Evolutionary conservation across 2,888 invertebrate genomes (phyloP), one percentile per base, ranked within the genome.

Genomic region (Drosophila prolongata): DNA sequence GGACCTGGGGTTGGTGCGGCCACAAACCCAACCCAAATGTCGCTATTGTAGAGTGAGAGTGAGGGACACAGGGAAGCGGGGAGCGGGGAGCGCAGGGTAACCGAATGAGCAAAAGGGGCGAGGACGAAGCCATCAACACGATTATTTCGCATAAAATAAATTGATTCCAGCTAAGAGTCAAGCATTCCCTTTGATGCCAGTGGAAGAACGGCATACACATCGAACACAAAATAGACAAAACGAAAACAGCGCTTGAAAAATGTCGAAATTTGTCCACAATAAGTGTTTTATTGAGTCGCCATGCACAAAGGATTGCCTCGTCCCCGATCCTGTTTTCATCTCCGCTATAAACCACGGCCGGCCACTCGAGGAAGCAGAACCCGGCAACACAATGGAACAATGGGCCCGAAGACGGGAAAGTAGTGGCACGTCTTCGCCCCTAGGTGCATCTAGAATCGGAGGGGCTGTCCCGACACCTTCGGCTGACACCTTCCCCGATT

Each of bases 101-200:
- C n/a, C 40, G 43, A 71, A 53, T 27, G 52, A 55, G 61, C 65
- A 87, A 89, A 90, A 87, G 87, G 90, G 90, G 90, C 90, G 90
- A 90, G 80, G 75, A 90, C 89, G 77, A 72, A 90, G 87, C 90
- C 90, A 90, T 90, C 90, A 90, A 90, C 90, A 90, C 85, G 90
- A 90, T 89, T 90, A 90, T 90, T 90, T 90, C 90, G 90, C 90
- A 90, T 87, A 89, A 89, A 90, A 89, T 90, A 90, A 90, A 90
- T 90, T 90, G 88, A 90, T 90, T 90, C 90, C 87, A 79, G 86
- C 86, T 90, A 90, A 90, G 90, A 90, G 89, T 90, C 88, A 87
- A 89, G 87, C 79, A 82, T 76, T 78, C 79, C 85, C 79, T 80
- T 84, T 79, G 74, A 77, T 55, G 50, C 62, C 56, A 52, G 49